Conservation (phyloP, 2,888 invertebrate genomes). For the Ceramica pisi region DNA sequence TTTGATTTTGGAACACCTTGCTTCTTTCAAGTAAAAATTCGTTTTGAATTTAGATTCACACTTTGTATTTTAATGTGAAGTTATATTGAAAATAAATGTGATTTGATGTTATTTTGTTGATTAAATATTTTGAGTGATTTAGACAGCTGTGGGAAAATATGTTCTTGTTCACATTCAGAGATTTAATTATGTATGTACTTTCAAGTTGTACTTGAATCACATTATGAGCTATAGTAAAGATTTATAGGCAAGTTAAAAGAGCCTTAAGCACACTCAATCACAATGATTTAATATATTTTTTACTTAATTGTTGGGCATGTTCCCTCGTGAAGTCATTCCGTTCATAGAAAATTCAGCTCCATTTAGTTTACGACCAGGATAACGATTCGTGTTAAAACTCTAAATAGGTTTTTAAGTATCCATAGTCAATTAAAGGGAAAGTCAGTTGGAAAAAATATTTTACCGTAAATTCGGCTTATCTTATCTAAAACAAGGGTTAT, state of each 20-base stretch:
- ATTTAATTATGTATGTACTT: constrained; percentile 26
- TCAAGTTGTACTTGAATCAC: constrained; percentile 19
- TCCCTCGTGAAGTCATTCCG: constrained; percentile 60
- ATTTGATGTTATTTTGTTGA: constrained; percentile 40
- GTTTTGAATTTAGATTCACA: constrained; percentile 55
- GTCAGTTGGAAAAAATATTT: constrained; percentile 71
- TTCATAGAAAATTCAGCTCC: constrained; percentile 69
- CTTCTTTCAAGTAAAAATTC: constrained; percentile 18
- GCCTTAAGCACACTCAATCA: constrained; percentile 45
- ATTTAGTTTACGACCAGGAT: constrained; percentile 79
- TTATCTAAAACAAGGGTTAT: constrained; percentile 76
- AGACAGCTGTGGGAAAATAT: constrained; percentile 29
- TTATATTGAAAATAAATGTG: constrained; percentile 46
- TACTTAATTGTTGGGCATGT: constrained; percentile 57
- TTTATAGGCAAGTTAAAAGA: constrained; percentile 53
- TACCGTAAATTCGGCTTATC: constrained; percentile 78
- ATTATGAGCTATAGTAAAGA: constrained; percentile 20
- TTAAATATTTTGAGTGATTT: constrained; percentile 38
- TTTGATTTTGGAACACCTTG: constrained; percentile 52
- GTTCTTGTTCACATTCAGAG: constrained; percentile 5
- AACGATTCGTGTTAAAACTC: constrained; percentile 74
- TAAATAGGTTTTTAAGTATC: constrained; percentile 78
- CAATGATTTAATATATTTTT: constrained; percentile 61
- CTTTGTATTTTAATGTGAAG: constrained; percentile 50
- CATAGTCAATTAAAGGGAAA: constrained; percentile 83